Percentiles rank a stretch among this genome's conserved stretches.
Conservation (phyloP, 2,113 vertebrate species). For the Donacobius atricapilla region DNA sequence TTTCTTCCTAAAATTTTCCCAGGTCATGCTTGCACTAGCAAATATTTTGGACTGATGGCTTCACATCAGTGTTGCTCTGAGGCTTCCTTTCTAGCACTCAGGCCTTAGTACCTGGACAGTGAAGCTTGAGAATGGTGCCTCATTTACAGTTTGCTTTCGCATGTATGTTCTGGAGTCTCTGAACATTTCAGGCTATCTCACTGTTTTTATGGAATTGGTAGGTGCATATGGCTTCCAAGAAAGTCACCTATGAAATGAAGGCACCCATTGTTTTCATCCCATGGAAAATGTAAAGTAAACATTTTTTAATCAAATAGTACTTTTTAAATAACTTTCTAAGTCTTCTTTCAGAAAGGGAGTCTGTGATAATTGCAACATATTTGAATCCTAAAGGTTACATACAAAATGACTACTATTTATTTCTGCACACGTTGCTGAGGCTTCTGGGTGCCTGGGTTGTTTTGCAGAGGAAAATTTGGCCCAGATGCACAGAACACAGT, state of each 20-base stretch:
- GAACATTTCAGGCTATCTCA: neutral
- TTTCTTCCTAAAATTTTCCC: neutral
- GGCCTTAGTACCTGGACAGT: neutral
- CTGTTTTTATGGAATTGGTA: neutral
- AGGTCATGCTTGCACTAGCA: rapidly evolving
- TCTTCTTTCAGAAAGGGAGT: neutral
- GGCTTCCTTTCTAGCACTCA: neutral
- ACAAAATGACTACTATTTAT: neutral
- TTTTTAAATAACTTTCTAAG: neutral
- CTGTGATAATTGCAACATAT: neutral
- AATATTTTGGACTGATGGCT: neutral
- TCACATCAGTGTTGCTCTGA: neutral
- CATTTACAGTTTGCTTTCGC: neutral
- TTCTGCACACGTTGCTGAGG: neutral
- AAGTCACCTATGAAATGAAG: neutral
- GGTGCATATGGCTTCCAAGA: neutral
- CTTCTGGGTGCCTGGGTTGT: neutral
- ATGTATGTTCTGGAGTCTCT: neutral
- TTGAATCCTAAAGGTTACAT: neutral
- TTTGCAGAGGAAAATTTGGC: neutral
- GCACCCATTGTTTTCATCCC: neutral
- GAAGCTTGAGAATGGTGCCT: neutral
- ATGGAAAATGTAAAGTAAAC: neutral
- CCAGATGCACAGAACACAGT: neutral
- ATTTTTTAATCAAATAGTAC: neutral